Evolutionary conservation across 1,140 invertebrate genomes (phyloP), one percentile per base, ranked within the genome.

Genomic region (Brachionus rotundiformis): DNA sequence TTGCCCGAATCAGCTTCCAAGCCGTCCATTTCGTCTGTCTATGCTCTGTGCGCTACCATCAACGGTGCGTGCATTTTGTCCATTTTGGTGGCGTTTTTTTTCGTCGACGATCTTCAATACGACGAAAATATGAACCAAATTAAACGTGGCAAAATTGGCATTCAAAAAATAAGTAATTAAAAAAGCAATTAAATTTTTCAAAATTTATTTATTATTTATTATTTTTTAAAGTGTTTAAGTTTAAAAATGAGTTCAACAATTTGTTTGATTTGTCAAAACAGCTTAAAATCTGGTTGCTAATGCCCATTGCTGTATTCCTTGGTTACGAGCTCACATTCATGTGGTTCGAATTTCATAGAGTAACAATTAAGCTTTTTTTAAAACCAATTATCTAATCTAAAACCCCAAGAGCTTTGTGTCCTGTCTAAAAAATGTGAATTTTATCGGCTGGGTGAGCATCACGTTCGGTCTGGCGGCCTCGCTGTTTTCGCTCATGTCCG

Each of bases 281-380:
- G 10, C 16, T 79, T 3, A 59, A 79, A 19, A 59, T 63, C 27
- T 79, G 76, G 76, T 31, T 79, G 25, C 36, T 79, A 3, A 16
- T 79, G n/a, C 76, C 76, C 11, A 33, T 79, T 7, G 36, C 76
- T 0, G 29, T 79, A 13, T 79, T 39, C 16, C 27, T 41, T 7
- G 76, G 76, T 27, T 79, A 39, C 33, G 76, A 79, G 27, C 47
- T 79, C 13, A 79, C 76, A 23, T 79, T 36, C 25, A 61, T 79
- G n/a, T 79, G 76, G 76, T 79, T 19, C 33, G 76, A 79, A 63
- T 59, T 79, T 54, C 31, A 79, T 39, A 3, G 76, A 19, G 76
- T 79, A 79, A 77, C 25, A 33, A 19, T 41, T 16, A 49, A n/a
- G 3, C 3, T n/a, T 49, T 49, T 49, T n/a, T 49, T 49, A n/a